phyloP scores from a whole-genome alignment of 2,113 vertebrate species.

The Riparia riparia region DNA sequence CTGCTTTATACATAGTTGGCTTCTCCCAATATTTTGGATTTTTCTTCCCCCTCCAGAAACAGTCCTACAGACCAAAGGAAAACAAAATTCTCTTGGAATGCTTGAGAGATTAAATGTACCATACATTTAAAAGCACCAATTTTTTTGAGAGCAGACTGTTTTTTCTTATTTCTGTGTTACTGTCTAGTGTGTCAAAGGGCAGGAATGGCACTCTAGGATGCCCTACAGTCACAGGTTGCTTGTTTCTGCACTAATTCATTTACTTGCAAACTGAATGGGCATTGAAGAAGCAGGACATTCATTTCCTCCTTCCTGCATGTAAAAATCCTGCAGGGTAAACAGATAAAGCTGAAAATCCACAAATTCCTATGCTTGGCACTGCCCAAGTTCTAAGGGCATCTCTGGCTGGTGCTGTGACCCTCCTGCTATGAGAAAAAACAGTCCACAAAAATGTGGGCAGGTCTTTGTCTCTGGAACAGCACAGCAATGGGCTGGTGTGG shows the following conservation, averaged over 20 bases:
- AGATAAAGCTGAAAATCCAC: neutral
- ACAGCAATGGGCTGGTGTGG: neutral
- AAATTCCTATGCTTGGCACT: neutral
- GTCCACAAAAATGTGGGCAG: neutral
- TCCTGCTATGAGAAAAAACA: neutral
- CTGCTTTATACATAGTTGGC: slow-evolving; percentile 14
- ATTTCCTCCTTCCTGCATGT: neutral
- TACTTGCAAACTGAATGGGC: neutral
- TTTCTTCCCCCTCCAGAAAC: neutral
- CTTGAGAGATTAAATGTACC: slow-evolving; percentile 19
- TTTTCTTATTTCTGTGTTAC: neutral
- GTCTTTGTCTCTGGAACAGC: neutral
- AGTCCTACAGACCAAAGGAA: slow-evolving; percentile 25
- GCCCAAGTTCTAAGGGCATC: neutral
- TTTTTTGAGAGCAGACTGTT: neutral
- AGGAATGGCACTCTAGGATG: neutral
- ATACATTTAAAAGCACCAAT: neutral
- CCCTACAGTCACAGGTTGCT: neutral
- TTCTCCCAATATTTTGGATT: neutral
- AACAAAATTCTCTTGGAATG: slow-evolving; percentile 28
- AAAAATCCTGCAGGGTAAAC: neutral
- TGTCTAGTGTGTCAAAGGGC: neutral
- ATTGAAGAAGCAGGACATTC: neutral
- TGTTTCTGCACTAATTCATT: neutral
- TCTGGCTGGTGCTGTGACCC: neutral